Evolutionary conservation across 2,113 vertebrate genomes (phyloP), one percentile per base, ranked within the genome.

Genomic region (Eira barbara): DNA sequence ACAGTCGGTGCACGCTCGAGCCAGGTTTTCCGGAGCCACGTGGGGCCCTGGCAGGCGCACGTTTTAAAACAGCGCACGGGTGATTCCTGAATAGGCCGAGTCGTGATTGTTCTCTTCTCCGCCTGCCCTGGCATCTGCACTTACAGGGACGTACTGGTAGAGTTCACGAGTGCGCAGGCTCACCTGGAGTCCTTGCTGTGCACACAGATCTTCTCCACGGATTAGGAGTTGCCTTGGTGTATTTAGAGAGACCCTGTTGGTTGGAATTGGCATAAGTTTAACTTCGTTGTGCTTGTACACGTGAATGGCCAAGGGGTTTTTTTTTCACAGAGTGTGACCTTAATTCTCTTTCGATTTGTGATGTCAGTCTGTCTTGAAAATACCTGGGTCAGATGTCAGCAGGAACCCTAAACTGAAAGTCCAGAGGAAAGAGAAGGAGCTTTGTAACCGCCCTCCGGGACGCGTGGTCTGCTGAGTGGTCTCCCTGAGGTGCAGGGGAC

Each of bases 401-500:
- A 39, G 42, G 81, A 47, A 86, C 55, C 8, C 80, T 92, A 49
- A 65, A 82, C n/a, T 12, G 74, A 36, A 57, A 86, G 69, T 15
- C 96, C 67, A 73, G 49, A 78, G 78, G n/a, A 57, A 63, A 93
- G 69, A 36, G 79, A 49, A 47, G n/a, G 52, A 34, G 31, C 82
- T 76, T 39, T 59, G 14, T 80, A n/a, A 7, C 90, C 29, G 42
- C 23, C 17, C 12, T 6, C 80, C 29, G 74, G 45, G 65, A 42
- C 57, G 25, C 65, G 7, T 4, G 49, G 71, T 55, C 17, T 69
- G 34, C 67, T n/a, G 67, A n/a, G 67, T 20, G 34, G 67, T 36
- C 34, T 69, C 34, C 34, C 67, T 69, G 67, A 36, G 34, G 67
- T 69, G 18, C 67, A 36, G 67, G 34, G 31, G 67, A 21, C 4